Percentiles rank a stretch among this genome's conserved stretches.
These are phyloP conservation scores for Gryllus bimaculatus DNA, from an alignment of 1,140 invertebrate genomes.

Conservation along the genomic window DNA sequence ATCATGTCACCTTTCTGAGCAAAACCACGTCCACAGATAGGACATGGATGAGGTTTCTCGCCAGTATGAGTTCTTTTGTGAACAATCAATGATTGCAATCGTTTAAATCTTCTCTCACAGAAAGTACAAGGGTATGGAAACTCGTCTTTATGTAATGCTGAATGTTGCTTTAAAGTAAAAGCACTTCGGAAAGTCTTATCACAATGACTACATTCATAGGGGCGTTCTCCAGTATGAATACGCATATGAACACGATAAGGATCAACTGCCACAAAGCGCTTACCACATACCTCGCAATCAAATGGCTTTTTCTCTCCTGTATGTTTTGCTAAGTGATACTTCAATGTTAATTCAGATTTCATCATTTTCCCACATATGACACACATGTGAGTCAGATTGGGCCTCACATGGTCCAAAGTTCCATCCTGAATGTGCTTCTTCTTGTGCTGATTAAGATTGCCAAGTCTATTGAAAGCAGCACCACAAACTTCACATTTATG, in stretches of 20 bases:
- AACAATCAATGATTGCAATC: slow-evolving; percentile 20
- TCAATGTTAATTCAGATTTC: slow-evolving; percentile 17
- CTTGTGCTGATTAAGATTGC: slow-evolving; percentile 34
- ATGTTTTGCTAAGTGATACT: slow-evolving; percentile 20
- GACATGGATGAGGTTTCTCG: slow-evolving; percentile 43
- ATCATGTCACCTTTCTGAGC: slow-evolving; percentile 35
- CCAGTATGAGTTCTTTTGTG: slow-evolving; percentile 21
- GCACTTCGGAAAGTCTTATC: slow-evolving; percentile 13
- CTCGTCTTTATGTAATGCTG: slow-evolving; percentile 14
- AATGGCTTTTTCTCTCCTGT: slow-evolving; percentile 20
- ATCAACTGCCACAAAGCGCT: slow-evolving; percentile 19
- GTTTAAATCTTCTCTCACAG: slow-evolving; percentile 20
- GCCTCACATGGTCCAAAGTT: not conserved
- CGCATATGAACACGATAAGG: slow-evolving; percentile 18
- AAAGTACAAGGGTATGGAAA: slow-evolving; percentile 19
- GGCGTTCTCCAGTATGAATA: slow-evolving; percentile 20
- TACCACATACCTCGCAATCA: slow-evolving; percentile 19
- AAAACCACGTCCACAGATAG: slow-evolving; percentile 34
- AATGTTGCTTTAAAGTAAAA: slow-evolving; percentile 19
- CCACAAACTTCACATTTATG: slow-evolving; percentile 18
- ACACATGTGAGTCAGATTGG: slow-evolving; percentile 10
- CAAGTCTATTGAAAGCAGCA: slow-evolving; percentile 29
- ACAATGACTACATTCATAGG: slow-evolving; percentile 17
- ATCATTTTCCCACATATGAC: slow-evolving; percentile 16
- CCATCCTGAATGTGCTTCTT: slow-evolving; percentile 29